phyloP scores from a whole-genome alignment of 2,113 vertebrate species.

The Isichthys henryi region DNA sequence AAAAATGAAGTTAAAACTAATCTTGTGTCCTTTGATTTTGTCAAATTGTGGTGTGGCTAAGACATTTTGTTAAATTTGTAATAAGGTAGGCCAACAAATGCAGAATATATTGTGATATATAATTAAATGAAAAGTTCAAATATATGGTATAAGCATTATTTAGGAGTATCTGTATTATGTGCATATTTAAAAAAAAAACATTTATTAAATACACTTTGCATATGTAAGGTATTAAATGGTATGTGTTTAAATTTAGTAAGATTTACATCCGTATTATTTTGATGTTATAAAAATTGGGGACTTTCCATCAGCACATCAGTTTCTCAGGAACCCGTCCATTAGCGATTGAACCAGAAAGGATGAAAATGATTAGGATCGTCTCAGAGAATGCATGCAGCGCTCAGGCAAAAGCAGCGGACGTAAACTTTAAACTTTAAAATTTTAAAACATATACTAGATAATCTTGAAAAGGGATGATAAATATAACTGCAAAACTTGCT shows the following conservation, averaged over 20 bases:
- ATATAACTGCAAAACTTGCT: not conserved
- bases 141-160: too few species aligned
- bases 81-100: not conserved
- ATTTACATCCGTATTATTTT: too few species aligned
- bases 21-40: not conserved
- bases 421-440: not conserved
- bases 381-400: not conserved
- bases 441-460: not conserved
- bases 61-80: not conserved
- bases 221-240: too few species aligned
- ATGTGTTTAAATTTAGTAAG: too few species aligned
- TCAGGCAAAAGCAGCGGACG: not conserved
- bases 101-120: not conserved
- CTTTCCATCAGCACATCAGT: not conserved
- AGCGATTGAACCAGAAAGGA: not conserved
- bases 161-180: too few species aligned
- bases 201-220: too few species aligned
- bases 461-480: not conserved
- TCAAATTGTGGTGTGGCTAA: not conserved
- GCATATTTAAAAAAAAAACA: too few species aligned
- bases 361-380: not conserved
- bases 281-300: not conserved
- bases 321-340: not conserved
- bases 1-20: not conserved
- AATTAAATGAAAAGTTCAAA: too few species aligned